Percentiles rank a stretch among this genome's conserved stretches.
phyloP scores from a whole-genome alignment of 2,113 vertebrate genomes.

The Myanophis thanlyinensis region DNA sequence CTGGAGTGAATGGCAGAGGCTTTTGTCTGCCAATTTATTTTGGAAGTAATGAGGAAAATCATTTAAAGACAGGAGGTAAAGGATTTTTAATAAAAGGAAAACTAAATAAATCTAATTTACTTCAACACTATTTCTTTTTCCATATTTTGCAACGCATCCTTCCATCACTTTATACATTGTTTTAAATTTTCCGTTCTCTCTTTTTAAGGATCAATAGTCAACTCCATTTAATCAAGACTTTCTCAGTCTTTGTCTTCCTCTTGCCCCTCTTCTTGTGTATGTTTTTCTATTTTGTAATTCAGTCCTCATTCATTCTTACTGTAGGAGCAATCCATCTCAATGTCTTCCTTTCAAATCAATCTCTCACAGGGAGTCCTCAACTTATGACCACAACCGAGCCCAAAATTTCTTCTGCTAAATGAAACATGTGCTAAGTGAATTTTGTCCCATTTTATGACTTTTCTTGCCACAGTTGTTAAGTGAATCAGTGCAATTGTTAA shows the following conservation, averaged over 20 bases:
- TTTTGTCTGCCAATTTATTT: neutral
- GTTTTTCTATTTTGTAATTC: neutral
- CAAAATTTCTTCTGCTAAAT: neutral
- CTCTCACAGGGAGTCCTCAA: neutral
- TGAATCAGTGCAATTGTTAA: neutral
- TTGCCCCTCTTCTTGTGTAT: neutral
- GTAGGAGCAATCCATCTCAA: neutral
- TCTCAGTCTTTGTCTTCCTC: neutral
- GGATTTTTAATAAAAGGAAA: neutral
- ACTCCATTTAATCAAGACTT: neutral
- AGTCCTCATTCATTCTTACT: neutral
- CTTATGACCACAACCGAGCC: neutral
- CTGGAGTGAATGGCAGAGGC: neutral
- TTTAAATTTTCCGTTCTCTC: neutral
- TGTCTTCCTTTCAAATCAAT: neutral
- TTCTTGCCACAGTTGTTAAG: neutral
- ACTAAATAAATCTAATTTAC: neutral
- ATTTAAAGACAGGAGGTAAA: neutral
- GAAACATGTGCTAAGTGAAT: neutral
- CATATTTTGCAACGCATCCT: neutral
- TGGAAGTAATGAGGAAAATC: neutral
- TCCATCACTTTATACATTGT: neutral
- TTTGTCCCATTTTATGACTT: neutral
- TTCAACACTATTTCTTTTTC: neutral
- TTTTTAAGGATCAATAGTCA: neutral